A percentile compares a stretch with the other conserved stretches of the same genome.
These are phyloP conservation scores for Drosophila meridiana DNA, from an alignment of 2,888 invertebrate genomes.

Conservation along the genomic window DNA sequence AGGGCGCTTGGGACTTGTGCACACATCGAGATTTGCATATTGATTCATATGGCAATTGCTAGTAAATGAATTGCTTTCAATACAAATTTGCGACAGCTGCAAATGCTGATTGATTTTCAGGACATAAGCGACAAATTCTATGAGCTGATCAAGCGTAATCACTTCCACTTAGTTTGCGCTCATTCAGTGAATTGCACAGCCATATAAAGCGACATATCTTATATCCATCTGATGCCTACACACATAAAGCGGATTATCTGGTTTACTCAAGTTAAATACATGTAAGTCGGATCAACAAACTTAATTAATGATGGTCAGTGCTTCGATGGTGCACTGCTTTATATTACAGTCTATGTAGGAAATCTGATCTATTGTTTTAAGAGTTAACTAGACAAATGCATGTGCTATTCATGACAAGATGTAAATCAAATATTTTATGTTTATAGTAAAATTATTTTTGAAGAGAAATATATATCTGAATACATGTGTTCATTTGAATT, in stretches of 20 bases:
- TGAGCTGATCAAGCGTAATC: conserved; percentile 27
- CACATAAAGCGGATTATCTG: neutral
- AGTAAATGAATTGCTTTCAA: conserved; percentile 53
- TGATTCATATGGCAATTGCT: conserved; percentile 52
- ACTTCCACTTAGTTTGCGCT: conserved; percentile 11
- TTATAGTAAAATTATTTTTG: neutral
- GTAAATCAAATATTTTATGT: neutral
- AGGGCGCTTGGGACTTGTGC: conserved; percentile 23
- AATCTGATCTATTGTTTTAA: neutral
- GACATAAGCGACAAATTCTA: conserved; percentile 7
- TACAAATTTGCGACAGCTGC: conserved; percentile 45
- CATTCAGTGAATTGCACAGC: neutral
- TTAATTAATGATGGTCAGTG: neutral
- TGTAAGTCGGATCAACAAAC: neutral
- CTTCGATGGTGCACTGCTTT: neutral
- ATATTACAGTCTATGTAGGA: neutral
- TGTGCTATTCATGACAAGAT: neutral
- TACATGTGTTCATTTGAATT: too few relatives aligned
- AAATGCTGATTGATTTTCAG: conserved; percentile 49
- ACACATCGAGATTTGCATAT: conserved; percentile 49
- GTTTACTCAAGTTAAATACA: neutral
- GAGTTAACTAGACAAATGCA: neutral
- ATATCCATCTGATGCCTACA: neutral
- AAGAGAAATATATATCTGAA: too few relatives aligned
- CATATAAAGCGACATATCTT: neutral